These are phyloP conservation scores for Drymodes brunneopygia DNA, from an alignment of 2,113 vertebrate genomes.

Conservation along the genomic window DNA sequence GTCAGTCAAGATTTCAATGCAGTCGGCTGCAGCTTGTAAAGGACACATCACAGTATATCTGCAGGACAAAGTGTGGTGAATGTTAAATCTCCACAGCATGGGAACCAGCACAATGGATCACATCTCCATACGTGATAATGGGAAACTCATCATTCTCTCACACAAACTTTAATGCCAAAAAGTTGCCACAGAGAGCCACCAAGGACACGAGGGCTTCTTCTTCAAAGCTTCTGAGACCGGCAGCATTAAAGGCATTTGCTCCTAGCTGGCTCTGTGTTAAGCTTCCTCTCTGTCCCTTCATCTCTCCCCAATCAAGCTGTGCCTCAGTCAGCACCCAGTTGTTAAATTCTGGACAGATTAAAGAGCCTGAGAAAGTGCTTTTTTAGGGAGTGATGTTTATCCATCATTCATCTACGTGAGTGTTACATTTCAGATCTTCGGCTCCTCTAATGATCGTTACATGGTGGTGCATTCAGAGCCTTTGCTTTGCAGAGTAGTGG, in stretches of 20 bases:
- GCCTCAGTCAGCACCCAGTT: conserved; percentile 36
- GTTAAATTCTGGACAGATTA: conserved; percentile 58
- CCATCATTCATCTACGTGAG: conserved; percentile 2
- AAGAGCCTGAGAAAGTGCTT: conserved; percentile 27
- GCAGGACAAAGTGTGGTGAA: conserved; percentile 4
- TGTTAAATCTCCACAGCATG: conserved; percentile 44
- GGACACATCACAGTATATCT: conserved; percentile 58
- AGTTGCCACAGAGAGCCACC: conserved; percentile 24
- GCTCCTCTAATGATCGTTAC: conserved; percentile 9
- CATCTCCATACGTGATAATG: conserved; percentile 57
- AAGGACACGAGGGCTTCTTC: conserved; percentile 20
- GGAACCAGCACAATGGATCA: conserved; percentile 54
- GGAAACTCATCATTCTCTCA: conserved; percentile 18
- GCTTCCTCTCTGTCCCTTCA: conserved; percentile 35
- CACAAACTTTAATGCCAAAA: conserved; percentile 46
- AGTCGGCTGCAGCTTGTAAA: conserved; percentile 37
- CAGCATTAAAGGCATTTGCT: background rate
- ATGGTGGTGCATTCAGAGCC: background rate
- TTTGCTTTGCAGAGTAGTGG: conserved; percentile 6
- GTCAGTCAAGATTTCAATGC: conserved; percentile 67
- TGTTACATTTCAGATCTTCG: conserved; percentile 11
- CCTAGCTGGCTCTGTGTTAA: conserved; percentile 27
- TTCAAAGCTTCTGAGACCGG: conserved; percentile 40
- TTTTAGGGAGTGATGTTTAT: conserved; percentile 33
- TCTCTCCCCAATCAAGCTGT: conserved; percentile 34